phyloP scores from a whole-genome alignment of 2,113 vertebrate genomes.

The Eretmochelys imbricata region DNA sequence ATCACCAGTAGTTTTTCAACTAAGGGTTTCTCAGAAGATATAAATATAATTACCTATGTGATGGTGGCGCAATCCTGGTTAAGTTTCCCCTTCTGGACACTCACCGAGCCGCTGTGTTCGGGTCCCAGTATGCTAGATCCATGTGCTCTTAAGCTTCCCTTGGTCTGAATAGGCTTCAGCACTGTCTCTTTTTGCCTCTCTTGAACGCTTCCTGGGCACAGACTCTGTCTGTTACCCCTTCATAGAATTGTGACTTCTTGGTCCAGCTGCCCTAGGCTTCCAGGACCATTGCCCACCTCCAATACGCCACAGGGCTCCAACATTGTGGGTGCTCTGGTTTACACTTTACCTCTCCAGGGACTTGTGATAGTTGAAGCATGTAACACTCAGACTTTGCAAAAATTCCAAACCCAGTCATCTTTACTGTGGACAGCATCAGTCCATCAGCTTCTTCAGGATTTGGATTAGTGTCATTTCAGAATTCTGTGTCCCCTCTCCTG shows the following conservation, averaged over 20 bases:
- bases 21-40: neutral
- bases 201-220: neutral
- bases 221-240: neutral
- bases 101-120: neutral
- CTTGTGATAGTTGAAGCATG: neutral
- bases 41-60: neutral
- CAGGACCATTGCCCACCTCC: neutral
- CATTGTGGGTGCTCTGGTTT: neutral
- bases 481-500: too few relatives aligned
- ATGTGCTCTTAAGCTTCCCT: neutral
- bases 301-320: neutral
- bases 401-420: too few relatives aligned
- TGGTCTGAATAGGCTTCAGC: neutral
- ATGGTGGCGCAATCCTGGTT: neutral
- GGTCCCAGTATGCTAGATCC: neutral
- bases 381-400: too few relatives aligned
- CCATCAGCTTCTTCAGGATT: too few relatives aligned
- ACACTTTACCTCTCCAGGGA: neutral
- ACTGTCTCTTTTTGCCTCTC: neutral
- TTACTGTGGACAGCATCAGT: too few relatives aligned
- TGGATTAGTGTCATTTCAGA: too few relatives aligned
- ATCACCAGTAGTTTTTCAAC: neutral
- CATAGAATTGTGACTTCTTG: neutral
- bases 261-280: neutral
- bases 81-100: neutral